Evolutionary conservation across 2,797 vertebrate genomes (phyloP).

Genomic region (Botia kubotai): DNA sequence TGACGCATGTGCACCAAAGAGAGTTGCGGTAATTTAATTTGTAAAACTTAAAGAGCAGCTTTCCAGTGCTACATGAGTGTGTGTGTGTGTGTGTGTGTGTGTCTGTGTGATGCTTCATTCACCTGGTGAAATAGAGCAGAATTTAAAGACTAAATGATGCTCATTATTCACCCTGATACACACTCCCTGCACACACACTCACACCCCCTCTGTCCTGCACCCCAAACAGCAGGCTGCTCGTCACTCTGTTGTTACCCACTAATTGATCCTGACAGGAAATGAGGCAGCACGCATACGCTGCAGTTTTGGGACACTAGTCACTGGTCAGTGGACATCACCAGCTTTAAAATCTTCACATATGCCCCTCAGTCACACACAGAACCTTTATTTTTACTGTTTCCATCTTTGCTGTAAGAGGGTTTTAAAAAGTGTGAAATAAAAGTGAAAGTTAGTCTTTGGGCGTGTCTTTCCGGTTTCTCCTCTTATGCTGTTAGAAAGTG

Average conservation of each 20-base stretch:
- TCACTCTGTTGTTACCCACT: conserved; percentile 81
- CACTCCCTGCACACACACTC: conserved; percentile 62
- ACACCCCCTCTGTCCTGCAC: conserved; percentile 49
- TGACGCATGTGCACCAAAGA: conserved; percentile 6
- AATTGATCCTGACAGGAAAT: conserved; percentile 86
- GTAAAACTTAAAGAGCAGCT: conserved; percentile 37
- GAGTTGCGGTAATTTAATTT: background rate
- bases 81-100: conserved; percentile 39
- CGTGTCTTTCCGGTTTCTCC: conserved; percentile 27
- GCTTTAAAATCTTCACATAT: conserved; percentile 3
- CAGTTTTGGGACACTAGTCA: conserved; percentile 78
- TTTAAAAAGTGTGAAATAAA: conserved; percentile 22
- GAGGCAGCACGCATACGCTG: conserved; percentile 46
- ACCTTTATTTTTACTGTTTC: background rate
- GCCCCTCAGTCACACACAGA: background rate
- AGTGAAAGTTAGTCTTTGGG: conserved; percentile 27
- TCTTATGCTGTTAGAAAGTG: conserved; percentile 4
- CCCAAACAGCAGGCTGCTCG: conserved; percentile 51
- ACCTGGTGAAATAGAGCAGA: conserved; percentile 99
- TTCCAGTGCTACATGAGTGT: conserved; percentile 58
- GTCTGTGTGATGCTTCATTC: conserved; percentile 80
- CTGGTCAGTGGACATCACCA: conserved; percentile 81
- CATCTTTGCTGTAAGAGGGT: conserved; percentile 16
- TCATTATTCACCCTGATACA: conserved; percentile 82
- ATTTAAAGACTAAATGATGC: conserved; percentile 88